Evolutionary conservation across 1,140 invertebrate genomes (phyloP), one percentile per base, ranked within the genome.

Genomic region (Trigoniulus corallinus): DNA sequence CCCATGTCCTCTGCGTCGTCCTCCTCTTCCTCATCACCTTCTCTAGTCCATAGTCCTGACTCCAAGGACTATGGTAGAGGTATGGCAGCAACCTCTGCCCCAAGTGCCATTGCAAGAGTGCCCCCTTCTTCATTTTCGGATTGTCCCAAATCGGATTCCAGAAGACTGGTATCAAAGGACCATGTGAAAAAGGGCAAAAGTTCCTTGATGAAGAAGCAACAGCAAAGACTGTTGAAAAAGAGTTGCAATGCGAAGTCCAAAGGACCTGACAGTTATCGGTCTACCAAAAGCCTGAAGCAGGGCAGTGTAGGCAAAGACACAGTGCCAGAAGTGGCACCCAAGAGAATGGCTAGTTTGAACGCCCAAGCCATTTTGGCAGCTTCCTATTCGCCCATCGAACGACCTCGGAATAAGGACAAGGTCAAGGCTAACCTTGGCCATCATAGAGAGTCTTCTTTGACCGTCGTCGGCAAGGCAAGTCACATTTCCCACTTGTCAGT

Each of bases 361-460:
- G 88, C 88, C 10, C 83, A 84, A 10, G 88, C 88, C 15, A 93
- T 94, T 56, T 70, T 94, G 54, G 84, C 88, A 1, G 88, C 88
- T 21, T 88, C 83, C 53, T 91, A 91, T 61, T 78, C 75, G 2
- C 69, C 72, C 34, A 87, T 26, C 4, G 15, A 18, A 26, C 42
- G 26, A 20, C 42, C 7, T 7, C 42, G 12, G 42, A 4, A 7
- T 44, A 7, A 21, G 42, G 42, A 12, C 37, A 39, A 18, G 12
- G 12, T 39, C 18, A 13, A 12, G 37, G 18, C 18, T 12, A 18
- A 13, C 12, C 37, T 12, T 12, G 12, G 37, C 12, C 37, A 13
- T 13, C 18, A 39, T 39, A 18, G 12, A 39, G 12, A 39, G 18
- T 18, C 37, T 39, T 39, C 37, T 18, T 12, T 18, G 37, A 18